Evolutionary conservation across 2,797 vertebrate species (phyloP), one percentile per base, ranked within the genome.

Genomic region (Vipera latastei): DNA sequence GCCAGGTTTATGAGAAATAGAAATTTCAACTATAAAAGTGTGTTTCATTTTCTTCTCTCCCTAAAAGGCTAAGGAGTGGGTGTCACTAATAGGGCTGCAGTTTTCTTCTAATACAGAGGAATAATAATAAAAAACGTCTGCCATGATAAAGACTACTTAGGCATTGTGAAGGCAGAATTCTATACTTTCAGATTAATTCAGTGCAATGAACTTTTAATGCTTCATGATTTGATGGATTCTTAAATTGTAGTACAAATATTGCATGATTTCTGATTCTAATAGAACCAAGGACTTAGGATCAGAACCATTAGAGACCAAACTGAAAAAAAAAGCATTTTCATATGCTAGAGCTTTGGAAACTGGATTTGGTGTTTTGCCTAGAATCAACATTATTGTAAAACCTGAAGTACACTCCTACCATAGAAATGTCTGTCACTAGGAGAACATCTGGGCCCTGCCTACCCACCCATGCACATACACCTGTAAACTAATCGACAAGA

Each of bases 201-300:
- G 91, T 83, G 94, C 94, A 94, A 86, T 1, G 94, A 97, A 91
- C 95, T 95, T 96, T 96, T 93, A 96, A 96, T 96, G 93, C 91
- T 96, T 93, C 56, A 93, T 38, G 83, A 3, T 59, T 93, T 92
- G 96, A 57, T 90, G 89, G 53, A 90, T 94, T 87, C 93, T 0
- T 8, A 95, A 94, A 96, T 97, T 90, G 95, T 59, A 94, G 92
- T 94, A 93, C 90, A 95, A 96, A 91, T 91, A 86, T 90, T 95
- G 94, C 96, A 94, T 95, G 63, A 83, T 95, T 92, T 93, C 93
- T 57, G 87, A 60, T 92, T 93, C 91, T 92, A 56, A 88, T 89
- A 89, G 92, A 56, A 89, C 86, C 89, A 95, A 94, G 51, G 90
- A 92, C 73, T 94, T 95, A 94, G 0, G 0, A 95, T 94, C 93